These are phyloP conservation scores for Trematomus bernacchii DNA, from an alignment of 2,797 vertebrate genomes.

Conservation along the genomic window DNA sequence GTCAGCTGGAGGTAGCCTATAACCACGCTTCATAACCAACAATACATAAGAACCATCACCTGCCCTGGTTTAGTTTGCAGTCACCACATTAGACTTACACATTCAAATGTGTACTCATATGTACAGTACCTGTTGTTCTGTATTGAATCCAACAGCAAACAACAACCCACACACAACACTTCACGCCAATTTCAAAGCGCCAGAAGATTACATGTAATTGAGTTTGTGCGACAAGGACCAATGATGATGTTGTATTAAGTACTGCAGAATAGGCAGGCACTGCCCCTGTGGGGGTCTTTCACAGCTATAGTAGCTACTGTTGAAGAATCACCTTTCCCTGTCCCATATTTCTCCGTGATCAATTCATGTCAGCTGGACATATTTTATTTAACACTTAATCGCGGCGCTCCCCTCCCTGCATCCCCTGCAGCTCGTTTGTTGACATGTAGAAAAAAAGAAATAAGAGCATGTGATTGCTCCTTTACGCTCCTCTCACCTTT, in stretches of 20 bases:
- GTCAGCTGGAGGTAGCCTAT: constrained; percentile 33
- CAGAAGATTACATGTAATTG: constrained; percentile 60
- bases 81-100: constrained; percentile 1
- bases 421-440: constrained; percentile 65
- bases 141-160: constrained; percentile 33
- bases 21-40: constrained; percentile 16
- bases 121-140: constrained; percentile 37
- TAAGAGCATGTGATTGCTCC: constrained; percentile 41
- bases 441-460: constrained; percentile 46
- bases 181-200: constrained; percentile 45
- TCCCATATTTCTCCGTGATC: constrained; percentile 72
- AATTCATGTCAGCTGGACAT: constrained; percentile 78
- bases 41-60: constrained; percentile 17
- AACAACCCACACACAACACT: constrained; percentile 42
- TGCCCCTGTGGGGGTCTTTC: constrained; percentile 68
- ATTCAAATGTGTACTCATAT: constrained; percentile 30
- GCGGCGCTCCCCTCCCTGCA: constrained; percentile 41
- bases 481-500: constrained; percentile 17
- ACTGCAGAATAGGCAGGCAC: constrained; percentile 49
- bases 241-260: constrained; percentile 74
- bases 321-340: constrained; percentile 79
- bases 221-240: constrained; percentile 73
- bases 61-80: constrained; percentile 48
- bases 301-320: constrained; percentile 41
- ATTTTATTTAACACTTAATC: constrained; percentile 83